Evolutionary conservation across 1,140 invertebrate species (phyloP).

Genomic region (Hyphantria cunea): DNA sequence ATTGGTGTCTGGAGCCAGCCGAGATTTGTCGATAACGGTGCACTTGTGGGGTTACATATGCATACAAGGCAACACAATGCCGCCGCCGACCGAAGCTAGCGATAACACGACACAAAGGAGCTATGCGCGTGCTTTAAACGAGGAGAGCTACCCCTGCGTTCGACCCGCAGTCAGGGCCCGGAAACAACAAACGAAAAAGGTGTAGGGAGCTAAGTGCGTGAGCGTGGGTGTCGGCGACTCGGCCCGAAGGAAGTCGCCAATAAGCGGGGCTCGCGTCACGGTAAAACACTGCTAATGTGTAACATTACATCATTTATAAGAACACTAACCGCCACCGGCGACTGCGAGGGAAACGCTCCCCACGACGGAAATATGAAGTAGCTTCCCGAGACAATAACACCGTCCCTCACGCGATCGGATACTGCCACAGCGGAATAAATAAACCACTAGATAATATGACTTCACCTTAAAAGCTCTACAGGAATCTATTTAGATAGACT

Average conservation of each 20-base stretch:
- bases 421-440: not conserved
- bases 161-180: not conserved
- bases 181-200: not conserved
- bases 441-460: not conserved
- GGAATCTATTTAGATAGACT: not conserved
- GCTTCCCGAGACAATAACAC: slow-evolving; percentile 44
- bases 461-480: not conserved
- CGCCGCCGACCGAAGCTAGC: not conserved
- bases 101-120: not conserved
- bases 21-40: not conserved
- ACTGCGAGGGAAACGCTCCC: slow-evolving; percentile 48
- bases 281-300: slow-evolving; percentile 10
- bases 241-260: slow-evolving; percentile 30
- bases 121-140: not conserved
- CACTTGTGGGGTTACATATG: not conserved
- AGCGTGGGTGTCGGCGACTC: slow-evolving; percentile 2
- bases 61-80: not conserved
- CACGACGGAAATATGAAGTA: slow-evolving; percentile 54
- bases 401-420: not conserved
- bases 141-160: not conserved
- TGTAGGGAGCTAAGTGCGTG: not conserved
- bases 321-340: slow-evolving; percentile 36
- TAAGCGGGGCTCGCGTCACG: slow-evolving; percentile 38
- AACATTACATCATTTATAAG: slow-evolving; percentile 51
- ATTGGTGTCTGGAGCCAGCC: slow-evolving; percentile 5